These are phyloP conservation scores for Corvus hawaiiensis DNA, from an alignment of 2,113 vertebrate genomes.

Conservation along the genomic window DNA sequence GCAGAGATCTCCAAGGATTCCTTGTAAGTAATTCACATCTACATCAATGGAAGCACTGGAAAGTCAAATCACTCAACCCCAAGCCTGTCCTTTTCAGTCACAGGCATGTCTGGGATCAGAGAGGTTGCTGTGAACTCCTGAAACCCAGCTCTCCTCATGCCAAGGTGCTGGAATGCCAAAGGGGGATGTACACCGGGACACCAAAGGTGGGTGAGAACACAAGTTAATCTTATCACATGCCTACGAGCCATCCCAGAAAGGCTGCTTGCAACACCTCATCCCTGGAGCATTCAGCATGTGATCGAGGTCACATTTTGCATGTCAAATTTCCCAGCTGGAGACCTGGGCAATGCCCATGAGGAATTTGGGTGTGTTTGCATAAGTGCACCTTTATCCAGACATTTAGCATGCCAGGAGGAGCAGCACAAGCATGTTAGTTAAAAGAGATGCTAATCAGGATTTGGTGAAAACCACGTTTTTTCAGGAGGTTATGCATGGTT, in stretches of 20 bases:
- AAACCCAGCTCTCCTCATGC: background rate
- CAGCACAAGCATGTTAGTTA: background rate
- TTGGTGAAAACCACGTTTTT: background rate
- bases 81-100: background rate
- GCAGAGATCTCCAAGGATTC: slow-evolving; percentile 8
- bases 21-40: background rate
- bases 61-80: background rate
- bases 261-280: background rate
- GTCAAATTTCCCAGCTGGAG: background rate
- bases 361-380: slow-evolving; percentile 5
- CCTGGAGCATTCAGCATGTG: background rate
- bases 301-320: background rate
- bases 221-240: background rate
- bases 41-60: background rate
- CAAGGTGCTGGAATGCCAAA: background rate
- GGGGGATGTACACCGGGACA: rapidly evolving
- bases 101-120: background rate
- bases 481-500: background rate
- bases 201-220: background rate
- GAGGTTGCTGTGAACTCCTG: background rate
- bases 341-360: background rate
- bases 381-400: background rate
- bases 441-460: background rate
- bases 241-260: background rate
- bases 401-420: background rate